Evolutionary conservation across 2,113 vertebrate genomes (phyloP).

Genomic region (Todiramphus saurophagus): DNA sequence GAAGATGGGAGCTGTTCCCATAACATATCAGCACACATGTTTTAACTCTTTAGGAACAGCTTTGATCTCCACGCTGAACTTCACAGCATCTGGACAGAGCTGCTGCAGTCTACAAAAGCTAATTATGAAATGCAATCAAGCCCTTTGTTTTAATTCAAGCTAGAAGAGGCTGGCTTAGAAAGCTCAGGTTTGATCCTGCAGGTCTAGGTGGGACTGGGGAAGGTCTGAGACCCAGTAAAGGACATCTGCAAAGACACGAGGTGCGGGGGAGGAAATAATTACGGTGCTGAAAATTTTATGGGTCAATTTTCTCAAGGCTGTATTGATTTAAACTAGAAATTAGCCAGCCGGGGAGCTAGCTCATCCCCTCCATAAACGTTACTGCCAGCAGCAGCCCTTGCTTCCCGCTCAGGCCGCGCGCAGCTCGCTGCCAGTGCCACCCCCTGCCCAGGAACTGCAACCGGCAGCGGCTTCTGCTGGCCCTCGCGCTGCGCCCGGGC

Average conservation of each 20-base stretch:
- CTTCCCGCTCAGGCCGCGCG: neutral
- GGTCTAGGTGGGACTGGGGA: neutral
- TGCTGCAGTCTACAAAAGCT: neutral
- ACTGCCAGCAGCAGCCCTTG: conserved; percentile 4
- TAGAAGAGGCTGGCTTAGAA: neutral
- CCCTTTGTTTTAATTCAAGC: neutral
- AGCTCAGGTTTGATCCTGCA: neutral
- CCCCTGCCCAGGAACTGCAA: conserved; percentile 15
- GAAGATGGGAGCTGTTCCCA: neutral
- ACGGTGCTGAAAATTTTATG: neutral
- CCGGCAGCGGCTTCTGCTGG: neutral
- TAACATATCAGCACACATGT: neutral
- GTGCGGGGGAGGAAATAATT: neutral
- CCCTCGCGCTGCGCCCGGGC: neutral
- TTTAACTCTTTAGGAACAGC: neutral
- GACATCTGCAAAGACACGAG: neutral
- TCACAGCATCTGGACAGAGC: neutral
- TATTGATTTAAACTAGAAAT: conserved; percentile 40
- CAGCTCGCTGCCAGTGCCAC: neutral
- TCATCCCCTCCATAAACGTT: neutral
- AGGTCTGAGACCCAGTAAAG: neutral
- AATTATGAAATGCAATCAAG: neutral
- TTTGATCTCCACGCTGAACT: neutral
- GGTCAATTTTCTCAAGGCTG: conserved; percentile 8
- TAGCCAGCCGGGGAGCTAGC: neutral